Conservation (phyloP, 53 echinoderm and acorn worm genomes). For the Arbacia lixula region DNA sequence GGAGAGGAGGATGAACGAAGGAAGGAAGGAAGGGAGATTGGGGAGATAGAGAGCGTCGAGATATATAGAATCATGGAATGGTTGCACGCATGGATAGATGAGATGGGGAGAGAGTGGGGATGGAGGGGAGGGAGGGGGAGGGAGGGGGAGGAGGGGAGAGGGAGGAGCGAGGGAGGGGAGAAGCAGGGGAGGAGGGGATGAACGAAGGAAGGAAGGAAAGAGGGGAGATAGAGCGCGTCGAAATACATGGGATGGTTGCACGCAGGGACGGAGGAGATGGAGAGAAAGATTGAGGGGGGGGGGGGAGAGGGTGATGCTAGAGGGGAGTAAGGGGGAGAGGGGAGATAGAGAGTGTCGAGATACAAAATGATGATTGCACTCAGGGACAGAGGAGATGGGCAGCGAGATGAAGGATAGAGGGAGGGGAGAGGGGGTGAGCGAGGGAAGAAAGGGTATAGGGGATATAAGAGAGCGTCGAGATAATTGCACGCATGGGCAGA, state of each 20-base stretch:
- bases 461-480: neutral
- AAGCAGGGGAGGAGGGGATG: neutral
- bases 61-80: too few relatives aligned
- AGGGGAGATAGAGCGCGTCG: neutral
- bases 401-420: neutral
- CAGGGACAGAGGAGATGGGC: neutral
- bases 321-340: too few relatives aligned
- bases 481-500: neutral
- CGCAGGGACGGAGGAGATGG: neutral
- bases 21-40: neutral
- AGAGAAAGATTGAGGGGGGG: neutral
- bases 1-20: neutral
- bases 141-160: neutral
- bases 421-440: neutral
- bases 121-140: neutral
- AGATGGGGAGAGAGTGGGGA: neutral
- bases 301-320: neutral
- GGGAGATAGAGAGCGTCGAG: too few relatives aligned
- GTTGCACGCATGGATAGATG: too few relatives aligned
- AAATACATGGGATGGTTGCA: neutral
- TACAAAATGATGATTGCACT: too few relatives aligned
- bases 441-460: neutral
- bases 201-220: neutral
- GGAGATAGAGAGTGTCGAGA: too few relatives aligned
- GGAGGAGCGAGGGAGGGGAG: neutral